Percentiles rank a stretch among this genome's conserved stretches.
Conservation (phyloP, 64 coral and sea anemone species). For the Porites australiensis region DNA sequence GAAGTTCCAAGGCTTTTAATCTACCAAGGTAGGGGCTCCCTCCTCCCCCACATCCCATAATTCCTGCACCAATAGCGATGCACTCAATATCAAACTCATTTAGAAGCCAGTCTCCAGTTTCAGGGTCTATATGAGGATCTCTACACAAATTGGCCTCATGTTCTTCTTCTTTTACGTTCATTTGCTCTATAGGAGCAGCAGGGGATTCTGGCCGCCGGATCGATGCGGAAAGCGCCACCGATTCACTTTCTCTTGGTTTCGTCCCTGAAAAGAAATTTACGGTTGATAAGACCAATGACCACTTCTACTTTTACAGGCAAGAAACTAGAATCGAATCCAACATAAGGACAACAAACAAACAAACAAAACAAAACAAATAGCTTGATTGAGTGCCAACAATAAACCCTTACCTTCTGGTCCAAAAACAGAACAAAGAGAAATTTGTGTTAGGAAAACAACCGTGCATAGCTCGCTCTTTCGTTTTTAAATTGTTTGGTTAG, state of each 20-base stretch:
- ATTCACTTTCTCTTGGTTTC: too few relatives aligned
- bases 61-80: slow-evolving; percentile 90
- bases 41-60: slow-evolving; percentile 94
- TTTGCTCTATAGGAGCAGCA: background rate
- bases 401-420: too few relatives aligned
- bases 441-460: too few relatives aligned
- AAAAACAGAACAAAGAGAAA: too few relatives aligned
- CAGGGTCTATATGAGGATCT: slow-evolving; percentile 78
- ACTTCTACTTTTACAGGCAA: background rate
- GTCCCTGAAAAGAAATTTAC: background rate
- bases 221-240: background rate
- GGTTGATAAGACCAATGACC: background rate
- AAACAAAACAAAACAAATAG: too few relatives aligned
- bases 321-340: background rate
- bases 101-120: slow-evolving; percentile 71
- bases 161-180: background rate
- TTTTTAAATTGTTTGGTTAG: too few relatives aligned
- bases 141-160: background rate
- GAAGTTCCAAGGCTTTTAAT: slow-evolving; percentile 40
- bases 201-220: background rate
- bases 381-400: too few relatives aligned
- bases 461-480: too few relatives aligned
- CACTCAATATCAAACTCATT: slow-evolving; percentile 90
- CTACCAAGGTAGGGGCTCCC: slow-evolving; percentile 83
- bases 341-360: too few relatives aligned